Evolutionary conservation across 1,140 invertebrate species (phyloP).

Genomic region (Theocolax elegans): DNA sequence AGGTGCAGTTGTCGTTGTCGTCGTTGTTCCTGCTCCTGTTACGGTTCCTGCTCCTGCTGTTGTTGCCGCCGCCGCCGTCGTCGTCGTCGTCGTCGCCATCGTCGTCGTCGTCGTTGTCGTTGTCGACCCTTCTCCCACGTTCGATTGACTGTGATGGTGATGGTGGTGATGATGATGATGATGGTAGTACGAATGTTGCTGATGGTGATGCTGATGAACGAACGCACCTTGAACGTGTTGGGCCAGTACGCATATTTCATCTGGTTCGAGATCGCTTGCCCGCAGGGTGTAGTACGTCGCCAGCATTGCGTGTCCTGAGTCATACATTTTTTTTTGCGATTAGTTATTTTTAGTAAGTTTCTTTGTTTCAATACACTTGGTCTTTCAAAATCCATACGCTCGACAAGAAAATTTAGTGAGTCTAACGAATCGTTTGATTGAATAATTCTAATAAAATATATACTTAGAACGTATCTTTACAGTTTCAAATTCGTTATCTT

Average conservation of each 20-base stretch:
- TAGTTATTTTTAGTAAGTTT: too few relatives aligned
- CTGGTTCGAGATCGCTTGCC: conserved; percentile 67
- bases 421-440: neutral
- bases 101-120: neutral
- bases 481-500: too few relatives aligned
- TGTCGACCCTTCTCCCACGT: too few relatives aligned
- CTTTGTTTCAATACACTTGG: too few relatives aligned
- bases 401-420: neutral
- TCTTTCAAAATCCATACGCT: too few relatives aligned
- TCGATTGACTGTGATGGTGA: conserved; percentile 36
- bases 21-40: neutral
- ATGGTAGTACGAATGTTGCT: neutral
- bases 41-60: neutral
- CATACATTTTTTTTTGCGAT: too few relatives aligned
- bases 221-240: conserved; percentile 63
- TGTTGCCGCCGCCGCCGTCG: neutral
- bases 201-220: conserved; percentile 33
- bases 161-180: conserved; percentile 48
- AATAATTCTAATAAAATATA: too few relatives aligned
- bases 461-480: too few relatives aligned
- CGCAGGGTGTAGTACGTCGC: conserved; percentile 84
- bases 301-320: conserved; percentile 88
- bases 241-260: conserved; percentile 63
- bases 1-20: neutral
- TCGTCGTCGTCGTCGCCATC: neutral